These are phyloP conservation scores for Noctuana brunneofusca DNA, from an alignment of 2,888 invertebrate species.

Conservation along the genomic window DNA sequence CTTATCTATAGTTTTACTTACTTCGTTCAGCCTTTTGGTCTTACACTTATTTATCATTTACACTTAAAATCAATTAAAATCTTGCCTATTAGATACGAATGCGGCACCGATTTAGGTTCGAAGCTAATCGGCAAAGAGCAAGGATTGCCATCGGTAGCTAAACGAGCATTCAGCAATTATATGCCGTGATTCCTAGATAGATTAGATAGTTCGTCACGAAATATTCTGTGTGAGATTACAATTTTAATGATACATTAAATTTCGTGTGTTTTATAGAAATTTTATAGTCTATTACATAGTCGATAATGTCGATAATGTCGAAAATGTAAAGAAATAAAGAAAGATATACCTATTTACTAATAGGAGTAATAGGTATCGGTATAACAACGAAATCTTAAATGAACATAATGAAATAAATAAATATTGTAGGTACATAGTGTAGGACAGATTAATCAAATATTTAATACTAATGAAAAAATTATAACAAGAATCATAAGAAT, in stretches of 20 bases:
- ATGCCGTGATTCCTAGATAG: constrained; percentile 60
- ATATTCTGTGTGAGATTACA: constrained; percentile 20
- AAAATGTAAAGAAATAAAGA: too few species aligned
- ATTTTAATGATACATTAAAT: constrained; percentile 1
- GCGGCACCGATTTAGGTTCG: constrained; percentile 27
- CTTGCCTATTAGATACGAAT: constrained; percentile 31
- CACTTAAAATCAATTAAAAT: constrained; percentile 35
- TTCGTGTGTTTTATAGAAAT: background rate
- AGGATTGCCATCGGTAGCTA: constrained; percentile 30
- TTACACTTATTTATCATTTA: constrained; percentile 14
- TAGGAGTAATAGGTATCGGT: too few species aligned
- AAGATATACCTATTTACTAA: too few species aligned
- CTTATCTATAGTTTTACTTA: too few species aligned
- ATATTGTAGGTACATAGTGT: too few species aligned
- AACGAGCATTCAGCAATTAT: constrained; percentile 52
- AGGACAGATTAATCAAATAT: too few species aligned
- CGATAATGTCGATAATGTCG: too few species aligned
- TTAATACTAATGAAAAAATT: too few species aligned
- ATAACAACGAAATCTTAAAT: too few species aligned
- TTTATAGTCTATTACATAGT: too few species aligned
- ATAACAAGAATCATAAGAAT: too few species aligned
- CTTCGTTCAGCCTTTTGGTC: constrained; percentile 3
- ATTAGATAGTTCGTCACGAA: constrained; percentile 41
- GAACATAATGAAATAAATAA: too few species aligned
- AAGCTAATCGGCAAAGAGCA: constrained; percentile 29